Percentiles rank a stretch among this genome's conserved stretches.
Evolutionary conservation across 1,140 invertebrate genomes (phyloP).

Genomic region (Aphelenchoides fujianensis): DNA sequence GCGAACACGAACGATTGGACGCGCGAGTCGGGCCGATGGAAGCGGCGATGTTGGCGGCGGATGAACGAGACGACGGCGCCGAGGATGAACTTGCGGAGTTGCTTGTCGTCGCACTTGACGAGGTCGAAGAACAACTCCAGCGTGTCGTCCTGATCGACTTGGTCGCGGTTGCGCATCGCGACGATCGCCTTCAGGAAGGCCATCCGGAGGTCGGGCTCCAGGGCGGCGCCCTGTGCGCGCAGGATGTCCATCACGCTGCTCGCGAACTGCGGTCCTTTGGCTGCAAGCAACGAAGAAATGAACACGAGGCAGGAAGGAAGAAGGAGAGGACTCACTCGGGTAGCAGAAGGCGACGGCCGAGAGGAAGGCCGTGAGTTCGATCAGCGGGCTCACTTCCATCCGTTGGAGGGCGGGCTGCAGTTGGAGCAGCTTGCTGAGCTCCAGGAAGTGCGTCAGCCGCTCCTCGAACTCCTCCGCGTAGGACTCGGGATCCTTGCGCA

Average conservation of each 20-base stretch:
- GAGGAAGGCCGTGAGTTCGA: conserved; percentile 52
- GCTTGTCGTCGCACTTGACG: conserved; percentile 56
- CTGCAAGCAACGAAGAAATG: conserved; percentile 35
- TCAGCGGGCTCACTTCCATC: conserved; percentile 41
- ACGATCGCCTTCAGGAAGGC: conserved; percentile 54
- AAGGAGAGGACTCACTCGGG: conserved; percentile 46
- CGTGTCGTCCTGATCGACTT: conserved; percentile 37
- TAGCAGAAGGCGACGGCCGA: conserved; percentile 41
- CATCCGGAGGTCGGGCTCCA: conserved; percentile 54
- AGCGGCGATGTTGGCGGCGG: conserved; percentile 16
- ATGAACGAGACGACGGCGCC: conserved; percentile 40
- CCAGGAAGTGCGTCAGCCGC: conserved; percentile 55
- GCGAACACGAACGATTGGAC: conserved; percentile 54
- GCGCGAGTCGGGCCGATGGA: conserved; percentile 32
- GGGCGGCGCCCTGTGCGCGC: conserved; percentile 26
- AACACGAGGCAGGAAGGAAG: no score
- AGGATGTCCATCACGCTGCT: conserved; percentile 37
- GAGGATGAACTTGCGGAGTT: conserved; percentile 52
- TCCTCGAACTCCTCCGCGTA: conserved; percentile 59
- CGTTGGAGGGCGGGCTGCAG: conserved; percentile 55
- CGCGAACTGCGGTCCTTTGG: conserved; percentile 35
- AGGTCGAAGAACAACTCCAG: conserved; percentile 59
- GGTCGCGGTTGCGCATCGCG: conserved; percentile 42
- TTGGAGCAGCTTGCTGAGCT: conserved; percentile 56
- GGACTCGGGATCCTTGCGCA: conserved; percentile 56